Base-by-base conservation (phyloP, 2,797 vertebrate species). In the Labroides dimidiatus region DNA sequence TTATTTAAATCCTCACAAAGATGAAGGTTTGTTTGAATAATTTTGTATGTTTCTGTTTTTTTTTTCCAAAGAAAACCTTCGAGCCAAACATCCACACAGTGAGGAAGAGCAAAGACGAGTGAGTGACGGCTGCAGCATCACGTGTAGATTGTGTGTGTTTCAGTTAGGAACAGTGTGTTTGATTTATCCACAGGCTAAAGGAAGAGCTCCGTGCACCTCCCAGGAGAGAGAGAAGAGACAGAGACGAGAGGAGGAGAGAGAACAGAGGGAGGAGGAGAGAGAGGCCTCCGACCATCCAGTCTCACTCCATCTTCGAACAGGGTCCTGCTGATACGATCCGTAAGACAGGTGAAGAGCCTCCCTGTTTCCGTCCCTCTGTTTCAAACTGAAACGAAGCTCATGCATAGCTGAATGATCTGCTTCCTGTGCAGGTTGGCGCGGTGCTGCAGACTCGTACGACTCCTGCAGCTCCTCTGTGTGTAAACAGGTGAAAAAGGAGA, bases 271-370 rank as follows among this genome's bases (percentile, higher is more conserved):
- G 84, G 68, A 91, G 90, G 64, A 92, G 86, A 73, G 91, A 91
- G 56, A 86, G 84, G 50, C 93, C 92, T 20, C 92, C 85, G 69
- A 93, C 87, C 10, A 95, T 95, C 72, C 94, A 95, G 87, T 94
- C 92, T 47, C 93, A 94, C 83, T 95, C 94, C 56, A 95, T 95
- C 78, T 94, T 95, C 84, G 94, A 95, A 53, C 93, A 94, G 68
- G 93, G 92, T 27, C 93, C 93, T 10, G 93, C 93, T 0, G 91
- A 93, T 76, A 82, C 80, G 6, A 44, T 85, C 6, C 89, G 78
- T 62, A 94, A 90, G 87, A 80, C 82, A 84, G 93, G 94, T 95
- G 30, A 16, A 12, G 41, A 20, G 0, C 15, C 1, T 24, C 10
- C 50, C 12, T 44, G 12, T 16, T 5, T 39, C 15, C 10, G 14